These are phyloP conservation scores for Cyrtodaria siliqua DNA, from an alignment of 2,888 invertebrate genomes.

Conservation along the genomic window DNA sequence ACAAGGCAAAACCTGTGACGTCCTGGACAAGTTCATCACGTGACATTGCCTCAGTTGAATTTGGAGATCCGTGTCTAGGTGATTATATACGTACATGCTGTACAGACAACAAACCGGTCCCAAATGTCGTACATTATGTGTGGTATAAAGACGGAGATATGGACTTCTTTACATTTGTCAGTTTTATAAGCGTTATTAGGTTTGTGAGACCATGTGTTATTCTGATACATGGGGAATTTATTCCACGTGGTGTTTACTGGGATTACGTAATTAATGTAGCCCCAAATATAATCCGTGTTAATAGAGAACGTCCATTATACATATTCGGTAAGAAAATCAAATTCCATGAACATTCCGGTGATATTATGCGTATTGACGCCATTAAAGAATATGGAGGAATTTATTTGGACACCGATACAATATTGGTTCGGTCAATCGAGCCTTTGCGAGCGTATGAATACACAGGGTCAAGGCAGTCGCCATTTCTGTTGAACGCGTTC, in stretches of 20 bases:
- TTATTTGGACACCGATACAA: conserved; percentile 28
- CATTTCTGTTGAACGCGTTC: conserved; percentile 19
- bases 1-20: background rate
- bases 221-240: conserved; percentile 52
- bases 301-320: conserved; percentile 25
- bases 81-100: conserved; percentile 45
- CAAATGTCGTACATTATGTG: conserved; percentile 62
- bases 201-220: conserved; percentile 65
- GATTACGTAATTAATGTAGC: conserved; percentile 47
- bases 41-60: conserved; percentile 29
- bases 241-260: conserved; percentile 66
- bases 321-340: conserved; percentile 55
- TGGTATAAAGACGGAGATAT: conserved; percentile 48
- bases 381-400: conserved; percentile 29
- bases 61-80: conserved; percentile 46
- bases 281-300: conserved; percentile 59
- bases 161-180: conserved; percentile 52
- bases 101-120: conserved; percentile 37
- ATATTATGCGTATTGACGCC: conserved; percentile 62
- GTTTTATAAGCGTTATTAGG: conserved; percentile 56
- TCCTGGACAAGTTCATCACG: conserved; percentile 3
- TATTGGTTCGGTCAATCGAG: conserved; percentile 19
- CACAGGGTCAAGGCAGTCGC: background rate
- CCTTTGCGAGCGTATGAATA: background rate
- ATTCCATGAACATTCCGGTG: conserved; percentile 64